Percentiles rank a stretch among this genome's conserved stretches.
phyloP scores from a whole-genome alignment of 1,140 invertebrate genomes.

The Prorops nasuta region DNA sequence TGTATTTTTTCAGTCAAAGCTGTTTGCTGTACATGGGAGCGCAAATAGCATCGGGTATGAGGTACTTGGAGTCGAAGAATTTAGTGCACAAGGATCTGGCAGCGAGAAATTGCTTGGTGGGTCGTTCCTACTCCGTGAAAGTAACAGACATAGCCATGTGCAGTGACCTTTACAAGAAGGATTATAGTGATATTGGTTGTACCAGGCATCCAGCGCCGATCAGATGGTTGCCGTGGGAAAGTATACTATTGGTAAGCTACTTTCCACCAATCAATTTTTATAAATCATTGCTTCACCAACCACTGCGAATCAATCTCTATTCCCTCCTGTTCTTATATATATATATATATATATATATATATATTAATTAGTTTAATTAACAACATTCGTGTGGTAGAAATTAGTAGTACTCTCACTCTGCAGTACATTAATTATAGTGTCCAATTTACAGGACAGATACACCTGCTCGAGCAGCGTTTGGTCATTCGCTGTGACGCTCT shows the following conservation, averaged over 20 bases:
- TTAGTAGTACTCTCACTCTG: too few relatives aligned
- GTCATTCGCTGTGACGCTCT: slow-evolving; percentile 70
- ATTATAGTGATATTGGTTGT: slow-evolving; percentile 76
- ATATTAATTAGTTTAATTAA: too few relatives aligned
- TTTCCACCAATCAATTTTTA: too few relatives aligned
- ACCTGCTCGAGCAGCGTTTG: slow-evolving; percentile 66
- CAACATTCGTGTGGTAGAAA: too few relatives aligned
- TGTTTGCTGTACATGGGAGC: slow-evolving; percentile 81
- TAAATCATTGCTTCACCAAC: too few relatives aligned
- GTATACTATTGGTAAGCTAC: slow-evolving; percentile 70
- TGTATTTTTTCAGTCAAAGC: slow-evolving; percentile 80
- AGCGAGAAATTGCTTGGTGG: slow-evolving; percentile 82
- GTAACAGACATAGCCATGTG: slow-evolving; percentile 90
- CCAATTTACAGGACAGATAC: slow-evolving; percentile 66
- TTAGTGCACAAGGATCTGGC: slow-evolving; percentile 77
- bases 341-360: too few relatives aligned
- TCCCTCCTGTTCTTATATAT: too few relatives aligned
- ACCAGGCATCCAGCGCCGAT: slow-evolving; percentile 67
- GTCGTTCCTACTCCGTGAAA: slow-evolving; percentile 77
- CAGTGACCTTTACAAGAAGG: slow-evolving; percentile 76
- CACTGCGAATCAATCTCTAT: too few relatives aligned
- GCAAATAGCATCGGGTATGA: slow-evolving; percentile 87
- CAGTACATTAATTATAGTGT: too few relatives aligned
- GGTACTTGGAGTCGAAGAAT: slow-evolving; percentile 76
- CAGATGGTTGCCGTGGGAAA: slow-evolving; percentile 83